Percentiles rank a stretch among this genome's conserved stretches.
Conservation (phyloP, 2,113 vertebrate species). For the Labeo catla region DNA sequence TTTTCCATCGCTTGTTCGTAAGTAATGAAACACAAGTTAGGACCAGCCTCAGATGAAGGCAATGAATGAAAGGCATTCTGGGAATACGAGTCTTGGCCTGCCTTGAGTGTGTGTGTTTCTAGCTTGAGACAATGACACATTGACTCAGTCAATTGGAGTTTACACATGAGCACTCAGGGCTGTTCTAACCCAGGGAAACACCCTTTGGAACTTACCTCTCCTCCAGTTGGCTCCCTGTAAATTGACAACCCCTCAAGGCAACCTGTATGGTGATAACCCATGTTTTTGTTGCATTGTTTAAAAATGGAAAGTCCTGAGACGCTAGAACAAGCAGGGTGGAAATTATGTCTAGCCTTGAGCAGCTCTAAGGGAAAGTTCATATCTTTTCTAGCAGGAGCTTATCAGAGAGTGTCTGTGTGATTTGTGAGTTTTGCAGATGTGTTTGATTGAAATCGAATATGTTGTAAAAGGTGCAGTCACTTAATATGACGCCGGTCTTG, state of each 20-base stretch:
- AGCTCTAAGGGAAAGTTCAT: not conserved
- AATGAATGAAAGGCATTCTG: conserved; percentile 65
- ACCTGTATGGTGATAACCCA: conserved; percentile 31
- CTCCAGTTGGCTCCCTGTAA: conserved; percentile 12
- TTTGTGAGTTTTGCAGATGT: not conserved
- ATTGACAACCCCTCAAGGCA: not conserved
- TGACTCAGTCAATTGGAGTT: conserved; percentile 31
- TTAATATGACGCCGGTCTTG: not conserved
- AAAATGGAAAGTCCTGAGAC: conserved; percentile 33
- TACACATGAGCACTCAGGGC: conserved; percentile 17
- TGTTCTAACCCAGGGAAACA: conserved; percentile 18
- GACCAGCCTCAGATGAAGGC: conserved; percentile 63
- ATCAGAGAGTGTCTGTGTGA: not conserved
- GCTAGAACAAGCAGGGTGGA: conserved; percentile 25
- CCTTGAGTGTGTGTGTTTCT: conserved; percentile 48
- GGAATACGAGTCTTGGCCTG: conserved; percentile 68
- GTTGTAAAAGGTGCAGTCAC: not conserved
- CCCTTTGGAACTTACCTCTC: conserved; percentile 15
- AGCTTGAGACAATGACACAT: conserved; percentile 33
- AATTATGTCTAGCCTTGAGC: conserved; percentile 1
- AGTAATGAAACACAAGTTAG: conserved; percentile 55
- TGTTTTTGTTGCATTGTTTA: not conserved
- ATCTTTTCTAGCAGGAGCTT: not conserved
- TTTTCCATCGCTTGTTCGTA: not conserved
- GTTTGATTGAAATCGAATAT: not conserved